These are phyloP conservation scores for Thaumatotibia leucotreta DNA, from an alignment of 1,140 invertebrate genomes.

Conservation along the genomic window DNA sequence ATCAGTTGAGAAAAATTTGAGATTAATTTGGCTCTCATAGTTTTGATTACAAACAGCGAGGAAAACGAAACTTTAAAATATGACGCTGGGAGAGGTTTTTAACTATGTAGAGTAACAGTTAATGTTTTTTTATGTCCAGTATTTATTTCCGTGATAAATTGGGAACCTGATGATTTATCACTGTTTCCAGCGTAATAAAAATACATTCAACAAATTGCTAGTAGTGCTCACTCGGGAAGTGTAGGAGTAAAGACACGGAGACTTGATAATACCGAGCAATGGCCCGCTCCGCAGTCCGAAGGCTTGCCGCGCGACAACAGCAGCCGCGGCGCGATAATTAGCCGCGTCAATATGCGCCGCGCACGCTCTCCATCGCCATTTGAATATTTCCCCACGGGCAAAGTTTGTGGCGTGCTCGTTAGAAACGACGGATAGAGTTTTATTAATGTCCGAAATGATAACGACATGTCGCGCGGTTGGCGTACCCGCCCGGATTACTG, in stretches of 20 bases:
- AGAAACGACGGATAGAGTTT: constrained; percentile 45
- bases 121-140: background rate
- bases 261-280: background rate
- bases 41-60: background rate
- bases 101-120: background rate
- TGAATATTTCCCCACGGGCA: constrained; percentile 43
- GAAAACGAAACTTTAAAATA: background rate
- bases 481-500: constrained; percentile 39
- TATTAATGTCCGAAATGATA: constrained; percentile 61
- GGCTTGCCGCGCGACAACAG: constrained; percentile 17
- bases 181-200: too few species aligned
- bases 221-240: too few species aligned
- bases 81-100: background rate
- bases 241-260: background rate
- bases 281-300: background rate
- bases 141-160: background rate
- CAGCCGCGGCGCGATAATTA: constrained; percentile 33
- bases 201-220: too few species aligned
- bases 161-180: too few species aligned
- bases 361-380: constrained; percentile 27
- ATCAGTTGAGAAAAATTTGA: background rate
- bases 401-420: constrained; percentile 41
- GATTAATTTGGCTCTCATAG: background rate
- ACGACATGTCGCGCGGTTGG: constrained; percentile 38
- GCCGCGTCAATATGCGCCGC: constrained; percentile 33